Evolutionary conservation across 2,797 vertebrate species (phyloP), one percentile per base, ranked within the genome.

Genomic region (Hippoglossus hippoglossus): DNA sequence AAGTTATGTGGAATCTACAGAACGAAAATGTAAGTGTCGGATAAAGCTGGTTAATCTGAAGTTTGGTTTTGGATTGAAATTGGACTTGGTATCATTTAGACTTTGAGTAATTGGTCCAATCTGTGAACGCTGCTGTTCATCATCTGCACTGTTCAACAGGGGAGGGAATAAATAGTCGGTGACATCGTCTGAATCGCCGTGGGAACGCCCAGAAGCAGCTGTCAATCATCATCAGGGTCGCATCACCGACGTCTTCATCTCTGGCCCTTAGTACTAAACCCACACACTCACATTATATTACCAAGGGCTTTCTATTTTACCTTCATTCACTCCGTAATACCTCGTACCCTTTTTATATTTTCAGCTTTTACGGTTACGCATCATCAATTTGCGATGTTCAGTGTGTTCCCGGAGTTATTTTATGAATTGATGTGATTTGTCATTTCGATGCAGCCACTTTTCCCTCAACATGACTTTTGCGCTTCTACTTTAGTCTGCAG

Each of bases 191-290:
- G 78, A 85, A 67, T 87, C 79, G 82, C 28, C 0, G 51, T 49
- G 64, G 85, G 41, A 71, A 60, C 31, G 21, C 74, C 79, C 58
- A 67, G 71, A 68, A 58, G 71, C 63, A 79, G 67, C 83, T 79
- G 83, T 80, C 82, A 85, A 52, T 84, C 85, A 84, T 64, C 62
- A 47, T 72, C 73, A 64, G 55, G 72, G 60, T 61, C 6, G 0
- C 59, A 63, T 77, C 66, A 34, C 47, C 21, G 53, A 62, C 50
- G 1, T 51, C 21, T 34, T 56, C 54, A 24, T 34, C 28, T 34
- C 7, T 21, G 54, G 54, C 28, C 54, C 54, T 49, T 10, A 3
- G 47, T 2, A 49, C n/a, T 6, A 49, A 49, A 49, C 47, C 47
- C 47, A 49, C 47, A 9, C 26, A 13, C 54, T 34, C 26, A 31